Base-by-base conservation (phyloP, 2,888 invertebrate species). In the Platycheirus albimanus region DNA sequence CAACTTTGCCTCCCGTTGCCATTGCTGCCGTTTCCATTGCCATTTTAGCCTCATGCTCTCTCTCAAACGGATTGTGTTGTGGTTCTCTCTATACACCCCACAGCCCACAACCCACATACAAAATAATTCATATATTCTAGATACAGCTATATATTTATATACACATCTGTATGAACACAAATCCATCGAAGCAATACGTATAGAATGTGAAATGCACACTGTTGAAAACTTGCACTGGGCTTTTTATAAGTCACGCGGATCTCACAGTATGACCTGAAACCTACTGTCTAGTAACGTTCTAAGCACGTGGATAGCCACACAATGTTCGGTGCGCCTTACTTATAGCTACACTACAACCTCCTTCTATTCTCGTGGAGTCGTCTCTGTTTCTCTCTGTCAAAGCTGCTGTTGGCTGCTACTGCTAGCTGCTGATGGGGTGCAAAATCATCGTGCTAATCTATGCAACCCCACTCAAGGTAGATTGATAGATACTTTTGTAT, bases 241-340 rank as follows among this genome's bases (percentile, higher is more conserved):
- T 84, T 78, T 76, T 78, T 70, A 41, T 38, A 88, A 89, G 90
- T 90, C 90, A 90, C 90, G 90, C 89, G 90, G 90, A 89, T 89
- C 87, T 87, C 87, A 87, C 87, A 88, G 87, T 90, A 89, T 90
- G 90, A 90, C 89, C 89, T 87, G 88, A 87, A 90, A 88, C 88
- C 87, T 87, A 88, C 87, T 87, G 89, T 88, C 88, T 89, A 88
- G 88, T 87, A 87, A 86, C 85, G 88, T 88, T 88, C 88, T 88
- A 89, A 89, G 88, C 90, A 90, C 90, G 90, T 90, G 90, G 87
- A 85, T 63, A 52, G 85, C 81, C 86, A 85, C 84, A 81, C 81
- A 85, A 66, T 61, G 52, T 54, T 61, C 43, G 54, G 36, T 52
- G 54, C 58, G 67, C 56, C 67, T 69, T 41, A 43, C n/a, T n/a